Evolutionary conservation across 2,113 vertebrate genomes (phyloP).

Genomic region (Rhinolophus ferrumequinum): DNA sequence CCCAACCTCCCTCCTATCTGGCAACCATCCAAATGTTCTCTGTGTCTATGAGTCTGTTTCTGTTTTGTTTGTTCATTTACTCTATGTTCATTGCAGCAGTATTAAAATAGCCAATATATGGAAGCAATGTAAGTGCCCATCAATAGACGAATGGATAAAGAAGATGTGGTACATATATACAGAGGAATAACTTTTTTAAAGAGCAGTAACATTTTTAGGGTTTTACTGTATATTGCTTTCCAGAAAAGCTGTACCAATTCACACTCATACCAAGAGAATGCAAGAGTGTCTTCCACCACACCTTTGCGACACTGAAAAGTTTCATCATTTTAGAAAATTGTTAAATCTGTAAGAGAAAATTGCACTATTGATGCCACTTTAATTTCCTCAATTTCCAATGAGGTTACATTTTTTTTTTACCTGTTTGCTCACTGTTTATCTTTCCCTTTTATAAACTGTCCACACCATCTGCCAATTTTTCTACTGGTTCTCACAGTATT

Average conservation of each 20-base stretch:
- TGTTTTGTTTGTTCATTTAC: too few relatives aligned
- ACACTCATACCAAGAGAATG: slow-evolving; percentile 11
- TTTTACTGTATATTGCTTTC: slow-evolving; percentile 46
- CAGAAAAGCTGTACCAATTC: slow-evolving; percentile 32
- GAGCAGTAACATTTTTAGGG: not conserved
- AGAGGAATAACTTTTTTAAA: slow-evolving; percentile 50
- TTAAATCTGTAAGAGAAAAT: slow-evolving; percentile 38
- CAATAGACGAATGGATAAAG: too few relatives aligned
- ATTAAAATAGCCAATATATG: too few relatives aligned
- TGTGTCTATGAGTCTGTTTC: too few relatives aligned
- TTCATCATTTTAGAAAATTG: slow-evolving; percentile 34
- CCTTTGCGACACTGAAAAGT: not conserved
- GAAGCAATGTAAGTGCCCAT: too few relatives aligned
- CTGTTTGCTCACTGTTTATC: not conserved
- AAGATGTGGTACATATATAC: too few relatives aligned
- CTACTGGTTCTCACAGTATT: not conserved
- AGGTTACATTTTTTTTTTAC: slow-evolving; percentile 22
- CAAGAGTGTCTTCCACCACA: not conserved
- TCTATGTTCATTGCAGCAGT: too few relatives aligned
- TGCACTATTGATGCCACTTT: not conserved
- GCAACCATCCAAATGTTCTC: too few relatives aligned
- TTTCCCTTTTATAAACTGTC: slow-evolving; percentile 40
- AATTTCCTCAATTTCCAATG: not conserved
- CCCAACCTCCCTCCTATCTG: too few relatives aligned
- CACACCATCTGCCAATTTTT: not conserved